Base-by-base conservation (phyloP, 2,888 invertebrate species). In the Ophion ellenae region DNA sequence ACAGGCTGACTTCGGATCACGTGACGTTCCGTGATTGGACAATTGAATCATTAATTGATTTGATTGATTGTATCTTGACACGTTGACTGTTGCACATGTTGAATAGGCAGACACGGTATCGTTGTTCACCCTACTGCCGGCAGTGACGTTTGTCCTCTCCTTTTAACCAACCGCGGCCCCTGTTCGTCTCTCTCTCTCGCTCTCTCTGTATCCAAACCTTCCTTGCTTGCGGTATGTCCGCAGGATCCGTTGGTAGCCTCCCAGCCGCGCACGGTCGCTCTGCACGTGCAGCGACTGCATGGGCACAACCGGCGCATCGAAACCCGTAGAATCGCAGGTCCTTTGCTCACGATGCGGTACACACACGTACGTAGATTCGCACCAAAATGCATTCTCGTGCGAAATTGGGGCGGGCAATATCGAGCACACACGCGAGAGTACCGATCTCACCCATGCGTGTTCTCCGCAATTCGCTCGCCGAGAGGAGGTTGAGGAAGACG, bases 21-120 rank as follows among this genome's bases (percentile, higher is more conserved):
- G 88, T 87, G 85, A 88, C 88, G 87, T 85, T 77, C 59, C 74
- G 84, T 85, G 90, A 92, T 90, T 88, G 88, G 85, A 89, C 91
- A 90, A 92, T 92, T 91, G 91, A 92, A 92, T 92, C 90, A 93
- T 93, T 90, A 92, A 93, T 93, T 90, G 93, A 93, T 92, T 92
- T 91, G 93, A 93, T 92, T 91, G 93, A 93, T 93, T 88, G 92
- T 91, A 92, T 92, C 92, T 90, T 87, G 85, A 89, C 87, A 92
- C 91, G 92, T 91, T 92, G 93, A 93, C 92, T 91, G 89, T 92
- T 92, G 92, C 91, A 92, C 92, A 92, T 92, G 93, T 92, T 93
- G 93, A 92, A 93, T 93, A 92, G 91, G 90, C 90, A 90, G 90
- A 86, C 87, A 40, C 57, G 67, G 89, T 91, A 92, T 92, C 90